Base-by-base conservation (phyloP, 2,797 vertebrate genomes). In the Heterohyrax brucei region DNA sequence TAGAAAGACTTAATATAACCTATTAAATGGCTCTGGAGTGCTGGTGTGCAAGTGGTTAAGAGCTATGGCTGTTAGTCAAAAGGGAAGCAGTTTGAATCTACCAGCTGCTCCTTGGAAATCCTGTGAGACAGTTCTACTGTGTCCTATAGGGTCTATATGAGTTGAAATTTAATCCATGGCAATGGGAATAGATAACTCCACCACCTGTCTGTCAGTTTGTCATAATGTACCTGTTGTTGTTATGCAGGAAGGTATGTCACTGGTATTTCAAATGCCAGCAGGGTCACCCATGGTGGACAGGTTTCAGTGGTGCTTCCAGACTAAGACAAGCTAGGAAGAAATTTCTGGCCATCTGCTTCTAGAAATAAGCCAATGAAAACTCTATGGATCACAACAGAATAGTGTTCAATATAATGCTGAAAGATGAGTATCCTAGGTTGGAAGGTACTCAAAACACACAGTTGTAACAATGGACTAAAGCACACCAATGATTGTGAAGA, bases 1-100 rank as follows among this genome's bases (percentile, higher is more conserved):
- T 70, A 73, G 26, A 91, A 92, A 89, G 53, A 92, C 9, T 88
- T 88, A 88, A 76, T 61, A 30, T 13, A 22, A 3, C 26, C 16
- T 80, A 76, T 77, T 24, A 77, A 44, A 56, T 56, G 18, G 53
- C 53, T 56, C 53, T 56, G 53, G 53, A 56, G 13, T 16, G 13
- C 53, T 56, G 53, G 53, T 56, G 53, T 56, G 53, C 53, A 56
- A 56, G 53, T 56, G 53, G 53, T 56, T 56, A 56, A 56, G 53
- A 56, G 53, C 53, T 56, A 56, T 56, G 53, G 53, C 53, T 56
- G 53, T 14, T 13, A 10, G 16, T 3, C 53, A 56, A 56, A 56
- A 56, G 53, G 12, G 12, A 3, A 14, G 53, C 8, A 56, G 53
- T 56, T 56, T 14, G 53, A 56, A 56, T 56, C 53, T 14, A 56